Evolutionary conservation across 2,797 vertebrate genomes (phyloP).

Genomic region (Premnoplex brunnescens): DNA sequence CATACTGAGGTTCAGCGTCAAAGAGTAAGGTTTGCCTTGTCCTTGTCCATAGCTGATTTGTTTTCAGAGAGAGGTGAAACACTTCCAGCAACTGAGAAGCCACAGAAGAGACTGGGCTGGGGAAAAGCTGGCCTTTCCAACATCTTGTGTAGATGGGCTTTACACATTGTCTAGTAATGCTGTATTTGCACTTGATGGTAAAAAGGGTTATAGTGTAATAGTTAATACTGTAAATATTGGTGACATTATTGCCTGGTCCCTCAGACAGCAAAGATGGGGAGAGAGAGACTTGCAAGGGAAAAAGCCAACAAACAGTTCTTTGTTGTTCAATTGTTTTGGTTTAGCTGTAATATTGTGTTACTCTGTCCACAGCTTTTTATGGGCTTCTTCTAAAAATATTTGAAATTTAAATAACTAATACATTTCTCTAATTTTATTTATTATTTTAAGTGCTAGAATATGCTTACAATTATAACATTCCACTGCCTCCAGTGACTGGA

Average conservation of each 20-base stretch:
- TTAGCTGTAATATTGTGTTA: background rate
- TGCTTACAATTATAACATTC: conserved; percentile 1
- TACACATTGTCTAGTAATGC: rapidly evolving
- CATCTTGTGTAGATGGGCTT: background rate
- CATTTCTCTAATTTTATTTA: background rate
- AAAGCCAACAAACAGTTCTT: background rate
- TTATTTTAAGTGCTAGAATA: background rate
- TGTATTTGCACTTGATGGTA: background rate
- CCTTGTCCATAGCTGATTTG: background rate
- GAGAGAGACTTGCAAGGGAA: background rate
- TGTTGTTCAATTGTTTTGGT: background rate
- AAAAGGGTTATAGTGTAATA: background rate
- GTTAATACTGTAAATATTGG: background rate
- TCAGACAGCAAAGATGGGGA: background rate
- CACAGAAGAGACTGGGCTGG: background rate
- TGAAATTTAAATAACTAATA: background rate
- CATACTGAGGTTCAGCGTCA: background rate
- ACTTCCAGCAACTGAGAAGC: background rate
- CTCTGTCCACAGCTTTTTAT: conserved; percentile 4
- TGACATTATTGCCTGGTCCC: background rate
- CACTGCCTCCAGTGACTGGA: background rate
- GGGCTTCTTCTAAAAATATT: background rate
- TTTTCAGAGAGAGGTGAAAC: background rate
- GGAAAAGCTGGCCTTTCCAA: background rate
- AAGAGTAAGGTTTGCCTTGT: background rate